phyloP scores from a whole-genome alignment of 2,888 invertebrate genomes.

The Matsumyia berberina region DNA sequence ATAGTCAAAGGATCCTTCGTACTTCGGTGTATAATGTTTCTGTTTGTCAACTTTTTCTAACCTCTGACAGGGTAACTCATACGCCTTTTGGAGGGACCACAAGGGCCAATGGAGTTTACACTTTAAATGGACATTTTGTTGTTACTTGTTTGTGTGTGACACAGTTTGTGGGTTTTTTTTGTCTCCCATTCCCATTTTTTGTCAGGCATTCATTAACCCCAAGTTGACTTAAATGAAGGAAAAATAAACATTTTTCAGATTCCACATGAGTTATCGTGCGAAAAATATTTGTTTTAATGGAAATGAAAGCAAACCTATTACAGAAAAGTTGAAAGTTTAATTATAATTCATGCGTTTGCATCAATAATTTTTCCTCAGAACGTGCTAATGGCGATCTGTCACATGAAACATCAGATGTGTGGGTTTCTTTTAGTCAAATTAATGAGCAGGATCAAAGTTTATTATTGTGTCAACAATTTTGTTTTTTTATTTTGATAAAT shows the following conservation, averaged over 20 bases:
- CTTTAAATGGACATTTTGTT: constrained; percentile 21
- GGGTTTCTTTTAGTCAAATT: constrained; percentile 1
- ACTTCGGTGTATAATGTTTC: no score
- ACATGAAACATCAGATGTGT: not conserved
- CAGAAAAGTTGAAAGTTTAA: constrained; percentile 11
- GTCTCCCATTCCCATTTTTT: no score
- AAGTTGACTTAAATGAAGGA: no score
- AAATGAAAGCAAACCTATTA: not conserved
- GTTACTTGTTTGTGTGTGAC: not conserved
- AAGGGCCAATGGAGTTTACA: not conserved
- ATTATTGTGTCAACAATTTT: no score
- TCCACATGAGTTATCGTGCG: no score
- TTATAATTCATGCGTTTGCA: not conserved
- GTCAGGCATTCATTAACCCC: no score
- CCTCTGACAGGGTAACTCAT: not conserved
- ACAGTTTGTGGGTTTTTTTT: no score
- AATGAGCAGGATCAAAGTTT: not conserved
- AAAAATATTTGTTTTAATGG: constrained; percentile 6
- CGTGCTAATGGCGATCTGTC: not conserved
- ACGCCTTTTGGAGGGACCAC: not conserved
- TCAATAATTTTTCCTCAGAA: not conserved
- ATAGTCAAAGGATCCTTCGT: constrained; percentile 10
- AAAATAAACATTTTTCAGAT: no score
- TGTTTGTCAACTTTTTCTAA: constrained; percentile 6
- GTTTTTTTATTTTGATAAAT: no score